Evolutionary conservation across 2,797 vertebrate genomes (phyloP), one percentile per base, ranked within the genome.

Genomic region (Tiaroga cobitis): DNA sequence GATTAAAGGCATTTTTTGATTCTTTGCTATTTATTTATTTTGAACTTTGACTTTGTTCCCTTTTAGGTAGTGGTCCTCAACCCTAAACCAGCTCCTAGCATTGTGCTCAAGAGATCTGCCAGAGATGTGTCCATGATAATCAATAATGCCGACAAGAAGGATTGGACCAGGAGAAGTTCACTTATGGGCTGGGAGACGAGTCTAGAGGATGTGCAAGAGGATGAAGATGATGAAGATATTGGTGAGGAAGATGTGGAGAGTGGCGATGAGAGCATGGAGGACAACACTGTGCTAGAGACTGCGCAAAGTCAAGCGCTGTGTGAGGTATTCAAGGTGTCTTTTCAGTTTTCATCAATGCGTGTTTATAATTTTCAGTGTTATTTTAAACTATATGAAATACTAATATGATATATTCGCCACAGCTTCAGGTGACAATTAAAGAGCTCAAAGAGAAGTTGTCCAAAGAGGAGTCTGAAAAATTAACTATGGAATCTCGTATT

Each of bases 121-220:
- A 92, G 94, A 91, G 96, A 96, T 49, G 89, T 95, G 24, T 96
- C 95, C 0, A 76, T 96, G 67, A 91, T 94, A 32, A 93, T 95
- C 54, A 91, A 91, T 73, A 91, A 93, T 85, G 94, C 94, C 0
- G 95, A 95, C 18, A 85, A 85, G 81, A 93, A 92, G 76, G 91
- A 94, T 1, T 82, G 92, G 67, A 90, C 92, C 7, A 93, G 95
- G 32, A 96, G 90, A 93, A 96, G 95, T 91, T 89, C 94, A 0
- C 91, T 96, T 67, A 80, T 97, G 1, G 92, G 95, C 21, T 98
- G 97, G 97, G 97, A 98, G 82, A 95, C 90, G 0, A 96, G 83
- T 21, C 91, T 98, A 84, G 97, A 98, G 92, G 97, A 98, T 61
- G 93, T 98, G 56, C 56, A 91, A 73, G 98, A 99, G 93, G 89